Evolutionary conservation across 2,797 vertebrate species (phyloP), one percentile per base, ranked within the genome.

Genomic region (Chaunax sp.): DNA sequence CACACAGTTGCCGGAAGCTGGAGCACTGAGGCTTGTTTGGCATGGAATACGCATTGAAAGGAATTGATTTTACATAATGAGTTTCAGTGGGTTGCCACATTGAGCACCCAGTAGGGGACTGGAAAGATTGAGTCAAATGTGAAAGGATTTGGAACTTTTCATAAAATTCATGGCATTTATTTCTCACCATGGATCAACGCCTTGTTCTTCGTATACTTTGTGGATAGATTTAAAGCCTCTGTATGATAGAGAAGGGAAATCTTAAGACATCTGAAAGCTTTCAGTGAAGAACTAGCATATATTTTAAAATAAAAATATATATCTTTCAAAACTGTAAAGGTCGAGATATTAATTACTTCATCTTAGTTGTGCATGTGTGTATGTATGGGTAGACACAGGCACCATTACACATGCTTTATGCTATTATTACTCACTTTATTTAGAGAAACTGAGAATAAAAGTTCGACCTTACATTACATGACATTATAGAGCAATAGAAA

Each of bases 1-100:
- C 60, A 71, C 61, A 81, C 62, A 53, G 73, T 71, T 69, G 71
- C 66, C 37, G 53, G 77, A 77, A 84, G 79, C 72, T 40, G 49
- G 33, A 64, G 70, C 40, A 22, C 67, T 73, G 67, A 51, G 53
- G 62, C 33, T 26, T 80, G 65, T 57, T 65, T 81, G 71, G 72
- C 51, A 75, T 58, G 47, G 64, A 71, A 63, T 77, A 60, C 28
- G 38, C 65, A 57, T 59, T 78, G 74, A 87, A 89, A 78, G 71
- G 73, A 80, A 80, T 44, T 79, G 66, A 88, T 89, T 89, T 85
- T 80, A 78, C 70, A 87, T 87, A 84, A 90, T 78, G 72, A 87
- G 64, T 76, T 87, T 83, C 78, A 79, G 78, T 59, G 52, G 47
- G 82, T 37, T 52, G 72, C 49, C 69, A 60, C 64, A 68, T 40